Evolutionary conservation across 2,888 invertebrate species (phyloP).

Genomic region (Linyphia triangularis): DNA sequence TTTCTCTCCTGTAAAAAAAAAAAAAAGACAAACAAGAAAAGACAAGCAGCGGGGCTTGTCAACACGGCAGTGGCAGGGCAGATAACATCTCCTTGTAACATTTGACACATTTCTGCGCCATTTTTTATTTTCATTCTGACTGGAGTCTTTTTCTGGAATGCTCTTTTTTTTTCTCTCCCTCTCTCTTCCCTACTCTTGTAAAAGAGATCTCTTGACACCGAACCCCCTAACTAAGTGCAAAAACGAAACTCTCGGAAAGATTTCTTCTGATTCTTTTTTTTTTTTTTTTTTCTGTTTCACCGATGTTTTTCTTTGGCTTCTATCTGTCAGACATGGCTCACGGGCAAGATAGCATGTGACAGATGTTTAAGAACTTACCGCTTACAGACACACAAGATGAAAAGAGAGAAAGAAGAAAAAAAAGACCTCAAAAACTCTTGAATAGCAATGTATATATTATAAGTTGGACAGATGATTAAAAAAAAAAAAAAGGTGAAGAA

Average conservation of each 20-base stretch:
- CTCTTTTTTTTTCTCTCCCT: neutral
- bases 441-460: too few species aligned
- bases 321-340: constrained; percentile 35
- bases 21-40: neutral
- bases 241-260: constrained; percentile 41
- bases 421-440: neutral
- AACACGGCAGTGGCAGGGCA: constrained; percentile 53
- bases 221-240: constrained; percentile 61
- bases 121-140: neutral
- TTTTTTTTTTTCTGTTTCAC: neutral
- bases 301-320: constrained; percentile 42
- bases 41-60: constrained; percentile 46
- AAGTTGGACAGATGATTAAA: too few species aligned
- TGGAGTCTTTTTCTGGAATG: neutral
- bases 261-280: neutral
- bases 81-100: constrained; percentile 62
- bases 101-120: constrained; percentile 43
- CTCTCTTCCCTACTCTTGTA: neutral
- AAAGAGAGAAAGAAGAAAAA: too few species aligned
- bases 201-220: constrained; percentile 49
- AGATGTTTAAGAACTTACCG: constrained; percentile 62
- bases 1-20: neutral
- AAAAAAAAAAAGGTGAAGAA: neutral
- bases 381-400: neutral
- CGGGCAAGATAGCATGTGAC: constrained; percentile 62